phyloP scores from a whole-genome alignment of 1,140 invertebrate genomes.

The Drosophila malerkotliana region DNA sequence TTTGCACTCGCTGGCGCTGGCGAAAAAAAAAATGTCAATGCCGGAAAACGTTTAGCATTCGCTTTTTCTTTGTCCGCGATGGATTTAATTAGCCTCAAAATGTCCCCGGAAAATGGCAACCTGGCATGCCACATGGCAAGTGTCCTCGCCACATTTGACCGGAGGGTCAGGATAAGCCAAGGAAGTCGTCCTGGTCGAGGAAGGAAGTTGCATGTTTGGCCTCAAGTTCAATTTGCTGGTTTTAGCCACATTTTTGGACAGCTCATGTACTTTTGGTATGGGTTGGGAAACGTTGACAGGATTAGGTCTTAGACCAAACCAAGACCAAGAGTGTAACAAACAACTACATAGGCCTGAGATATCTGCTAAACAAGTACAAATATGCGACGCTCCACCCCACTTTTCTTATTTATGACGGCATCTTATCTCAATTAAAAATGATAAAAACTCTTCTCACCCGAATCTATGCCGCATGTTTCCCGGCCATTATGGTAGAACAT shows the following conservation, averaged over 20 bases:
- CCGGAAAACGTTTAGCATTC: slow-evolving; percentile 78
- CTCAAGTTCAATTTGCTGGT: slow-evolving; percentile 73
- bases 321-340: no score
- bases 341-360: no score
- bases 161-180: slow-evolving; percentile 51
- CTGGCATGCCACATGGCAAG: slow-evolving; percentile 59
- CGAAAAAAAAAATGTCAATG: slow-evolving; percentile 69
- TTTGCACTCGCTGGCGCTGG: slow-evolving; percentile 23
- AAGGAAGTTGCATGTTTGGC: slow-evolving; percentile 70
- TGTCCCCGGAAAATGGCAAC: slow-evolving; percentile 62
- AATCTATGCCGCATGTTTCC: slow-evolving; percentile 49
- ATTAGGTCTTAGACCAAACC: no score
- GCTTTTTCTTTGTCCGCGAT: slow-evolving; percentile 39
- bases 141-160: slow-evolving; percentile 18
- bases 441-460: slow-evolving; percentile 15
- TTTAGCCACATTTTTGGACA: slow-evolving; percentile 40
- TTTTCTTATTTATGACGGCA: not conserved
- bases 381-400: no score
- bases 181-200: slow-evolving; percentile 31
- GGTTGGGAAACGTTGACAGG: slow-evolving; percentile 8
- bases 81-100: slow-evolving; percentile 80
- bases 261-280: not conserved
- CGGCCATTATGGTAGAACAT: slow-evolving; percentile 41
- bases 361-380: no score
- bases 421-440: not conserved